Base-by-base conservation (phyloP, 1,140 invertebrate genomes). In the Parapsyche elsis region DNA sequence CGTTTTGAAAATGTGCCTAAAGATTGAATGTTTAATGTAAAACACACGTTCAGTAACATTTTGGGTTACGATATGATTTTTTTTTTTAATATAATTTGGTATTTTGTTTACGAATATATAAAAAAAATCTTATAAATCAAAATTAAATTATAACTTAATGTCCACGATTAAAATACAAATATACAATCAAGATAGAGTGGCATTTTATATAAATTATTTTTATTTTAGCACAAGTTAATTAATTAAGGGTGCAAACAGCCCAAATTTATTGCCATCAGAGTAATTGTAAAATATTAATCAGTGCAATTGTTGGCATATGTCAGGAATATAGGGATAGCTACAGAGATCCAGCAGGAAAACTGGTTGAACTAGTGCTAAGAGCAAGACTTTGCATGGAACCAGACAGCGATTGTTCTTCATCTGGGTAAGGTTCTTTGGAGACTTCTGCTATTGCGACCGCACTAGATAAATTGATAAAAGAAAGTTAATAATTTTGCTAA, bases 331-430 rank as follows among this genome's bases (percentile, higher is more conserved):
- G 85, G 10, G 21, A n/a, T 10, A 23, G 87, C 90, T 94, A 95
- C 87, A 95, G 93, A 89, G 94, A 95, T 88, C 94, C 94, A 86
- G 94, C 94, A 85, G 94, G 94, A 88, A 95, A 95, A 88, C 94
- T 94, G 85, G 94, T 94, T 82, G 95, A 96, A 89, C 95, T 97
- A 92, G 96, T 97, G 91, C 95, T 96, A 90, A 96, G 95, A 82
- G 95, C 95, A 87, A 98, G 91, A 89, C 95, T 97, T 85, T 98
- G 92, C 94, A 97, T 96, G 82, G 96, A 97, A 84, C 97, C 97
- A 53, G 96, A 96, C 79, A 98, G 91, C 86, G 95, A 96, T 85
- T 94, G 93, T 88, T 97, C 96, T 86, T 95, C 94, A 83, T 96
- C 95, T 80, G 93, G 93, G 88, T 94, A 95, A 84, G 92, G 92